Percentiles rank a stretch among this genome's conserved stretches.
Evolutionary conservation across 2,888 invertebrate species (phyloP).

Genomic region (Pachliopta kotzebuea): DNA sequence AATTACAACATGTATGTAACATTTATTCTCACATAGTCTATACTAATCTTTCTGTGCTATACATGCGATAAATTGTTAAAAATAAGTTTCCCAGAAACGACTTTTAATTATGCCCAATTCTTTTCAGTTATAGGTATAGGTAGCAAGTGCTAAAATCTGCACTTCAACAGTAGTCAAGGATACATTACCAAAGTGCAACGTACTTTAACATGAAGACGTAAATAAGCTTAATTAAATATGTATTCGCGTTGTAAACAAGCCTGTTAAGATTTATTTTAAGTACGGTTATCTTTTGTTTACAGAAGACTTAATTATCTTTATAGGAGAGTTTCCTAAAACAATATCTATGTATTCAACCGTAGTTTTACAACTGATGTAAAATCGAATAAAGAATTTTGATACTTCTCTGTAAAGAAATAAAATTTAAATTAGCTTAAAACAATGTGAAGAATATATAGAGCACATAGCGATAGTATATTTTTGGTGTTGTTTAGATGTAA

Average conservation of each 20-base stretch:
- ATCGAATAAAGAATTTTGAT: background rate
- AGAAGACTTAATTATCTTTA: constrained; percentile 25
- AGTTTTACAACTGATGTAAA: background rate
- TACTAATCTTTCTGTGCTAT: too few relatives aligned
- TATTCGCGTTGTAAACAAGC: constrained; percentile 2
- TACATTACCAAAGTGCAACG: constrained; percentile 24
- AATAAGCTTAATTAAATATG: constrained; percentile 22
- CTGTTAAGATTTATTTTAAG: constrained; percentile 17
- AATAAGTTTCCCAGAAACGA: constrained; percentile 4
- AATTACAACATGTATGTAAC: too few relatives aligned
- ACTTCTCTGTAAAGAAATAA: background rate
- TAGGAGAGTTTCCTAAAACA: constrained; percentile 26
- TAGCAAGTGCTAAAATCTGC: constrained; percentile 21
- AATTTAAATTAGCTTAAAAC: constrained; percentile 6
- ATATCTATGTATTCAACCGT: constrained; percentile 16
- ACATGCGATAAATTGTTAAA: too few relatives aligned
- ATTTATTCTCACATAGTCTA: too few relatives aligned
- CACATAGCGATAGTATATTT: constrained; percentile 18
- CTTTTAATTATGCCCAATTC: constrained; percentile 5
- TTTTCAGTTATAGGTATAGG: constrained; percentile 25
- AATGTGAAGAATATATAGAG: constrained; percentile 8
- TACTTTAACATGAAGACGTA: constrained; percentile 16
- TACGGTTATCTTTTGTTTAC: constrained; percentile 24
- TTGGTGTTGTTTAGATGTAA: constrained; percentile 18
- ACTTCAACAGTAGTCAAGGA: constrained; percentile 14